Percentiles rank a stretch among this genome's conserved stretches.
These are phyloP conservation scores for Cavia porcellus DNA, from an alignment of 2,113 vertebrate genomes.

Conservation along the genomic window DNA sequence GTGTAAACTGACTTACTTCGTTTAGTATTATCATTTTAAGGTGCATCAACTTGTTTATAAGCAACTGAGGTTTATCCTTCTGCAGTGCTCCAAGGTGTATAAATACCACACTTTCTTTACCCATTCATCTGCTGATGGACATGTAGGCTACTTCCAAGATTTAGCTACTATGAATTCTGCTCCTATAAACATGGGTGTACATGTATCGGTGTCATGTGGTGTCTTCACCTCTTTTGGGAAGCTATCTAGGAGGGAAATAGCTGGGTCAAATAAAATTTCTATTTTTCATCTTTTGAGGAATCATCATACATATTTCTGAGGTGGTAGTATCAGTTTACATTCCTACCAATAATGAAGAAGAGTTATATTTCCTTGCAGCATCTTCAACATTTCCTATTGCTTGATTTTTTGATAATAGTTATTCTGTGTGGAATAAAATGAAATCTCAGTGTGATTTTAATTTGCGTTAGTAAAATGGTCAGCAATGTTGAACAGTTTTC, in stretches of 20 bases:
- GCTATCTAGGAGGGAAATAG: neutral
- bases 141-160: neutral
- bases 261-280: neutral
- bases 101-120: neutral
- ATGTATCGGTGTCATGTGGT: neutral
- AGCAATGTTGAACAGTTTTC: neutral
- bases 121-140: neutral
- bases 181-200: neutral
- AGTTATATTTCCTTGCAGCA: neutral
- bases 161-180: neutral
- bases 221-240: neutral
- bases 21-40: neutral
- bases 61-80: neutral
- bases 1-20: neutral
- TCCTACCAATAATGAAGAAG: neutral
- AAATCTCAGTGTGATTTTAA: neutral
- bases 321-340: neutral
- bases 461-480: neutral
- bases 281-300: neutral
- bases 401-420: neutral
- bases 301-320: neutral
- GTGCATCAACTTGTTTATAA: neutral
- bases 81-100: neutral
- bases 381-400: neutral
- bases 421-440: neutral